phyloP scores from a whole-genome alignment of 2,113 vertebrate genomes.

The Onychostruthus taczanowskii region DNA sequence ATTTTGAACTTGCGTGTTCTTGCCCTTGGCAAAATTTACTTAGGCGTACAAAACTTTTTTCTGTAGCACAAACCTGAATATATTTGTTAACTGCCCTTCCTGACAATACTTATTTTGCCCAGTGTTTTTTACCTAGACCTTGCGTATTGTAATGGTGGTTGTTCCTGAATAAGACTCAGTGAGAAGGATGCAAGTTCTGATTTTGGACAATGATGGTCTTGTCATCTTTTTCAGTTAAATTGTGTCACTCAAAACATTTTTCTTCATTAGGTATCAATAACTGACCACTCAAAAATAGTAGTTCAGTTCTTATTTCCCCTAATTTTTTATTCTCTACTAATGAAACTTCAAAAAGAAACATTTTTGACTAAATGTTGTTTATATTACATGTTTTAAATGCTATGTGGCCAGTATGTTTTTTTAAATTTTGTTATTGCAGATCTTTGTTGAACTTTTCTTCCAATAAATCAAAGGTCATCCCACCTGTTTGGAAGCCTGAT shows the following conservation, averaged over 20 bases:
- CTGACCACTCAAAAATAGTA: not conserved
- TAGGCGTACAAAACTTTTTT: not conserved
- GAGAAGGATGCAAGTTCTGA: not conserved
- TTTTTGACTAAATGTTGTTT: not conserved
- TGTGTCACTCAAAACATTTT: not conserved
- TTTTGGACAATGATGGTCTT: not conserved
- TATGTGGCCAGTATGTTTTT: not conserved
- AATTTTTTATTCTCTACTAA: not conserved
- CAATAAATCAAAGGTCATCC: not conserved
- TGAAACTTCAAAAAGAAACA: not conserved
- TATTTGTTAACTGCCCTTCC: not conserved
- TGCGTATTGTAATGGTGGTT: not conserved
- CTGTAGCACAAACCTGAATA: not conserved
- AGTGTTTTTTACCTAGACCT: not conserved
- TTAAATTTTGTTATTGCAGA: not conserved
- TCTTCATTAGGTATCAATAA: not conserved
- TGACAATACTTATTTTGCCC: not conserved
- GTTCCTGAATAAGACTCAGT: not conserved
- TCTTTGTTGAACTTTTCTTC: not conserved
- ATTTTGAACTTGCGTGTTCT: not conserved
- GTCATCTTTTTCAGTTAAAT: not conserved
- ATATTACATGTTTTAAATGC: not conserved
- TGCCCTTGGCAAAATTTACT: not conserved
- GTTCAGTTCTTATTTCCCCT: not conserved
- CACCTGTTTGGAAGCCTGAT: not conserved